A percentile compares a stretch with the other conserved stretches of the same genome.
Evolutionary conservation across 2,888 invertebrate species (phyloP).

Genomic region (Lamproptera curius): DNA sequence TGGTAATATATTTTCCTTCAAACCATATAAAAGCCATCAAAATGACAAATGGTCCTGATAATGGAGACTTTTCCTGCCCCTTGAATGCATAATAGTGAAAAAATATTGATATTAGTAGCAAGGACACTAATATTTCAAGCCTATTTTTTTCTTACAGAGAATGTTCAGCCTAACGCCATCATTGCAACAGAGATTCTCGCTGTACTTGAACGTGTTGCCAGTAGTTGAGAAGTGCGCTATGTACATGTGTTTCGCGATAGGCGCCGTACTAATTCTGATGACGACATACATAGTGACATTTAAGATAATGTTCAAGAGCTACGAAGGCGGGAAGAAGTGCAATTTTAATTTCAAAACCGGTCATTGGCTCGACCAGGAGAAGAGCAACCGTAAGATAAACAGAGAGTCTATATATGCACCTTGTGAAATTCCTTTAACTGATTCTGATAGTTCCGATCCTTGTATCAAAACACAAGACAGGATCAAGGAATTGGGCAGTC

Average conservation of each 20-base stretch:
- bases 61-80: too few relatives aligned
- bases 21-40: too few relatives aligned
- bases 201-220: conserved; percentile 86
- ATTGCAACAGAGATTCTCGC: conserved; percentile 80
- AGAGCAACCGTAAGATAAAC: conserved; percentile 25
- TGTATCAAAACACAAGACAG: conserved; percentile 38
- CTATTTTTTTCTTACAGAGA: conserved; percentile 78
- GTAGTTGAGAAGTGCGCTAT: conserved; percentile 75
- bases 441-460: conserved; percentile 42
- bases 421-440: conserved; percentile 59
- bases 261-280: conserved; percentile 69
- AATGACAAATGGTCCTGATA: too few relatives aligned
- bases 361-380: conserved; percentile 40
- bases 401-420: conserved; percentile 51
- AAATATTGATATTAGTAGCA: too few relatives aligned
- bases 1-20: too few relatives aligned
- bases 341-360: conserved; percentile 40
- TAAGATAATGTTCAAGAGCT: conserved; percentile 64
- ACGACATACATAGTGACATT: conserved; percentile 65
- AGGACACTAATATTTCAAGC: too few relatives aligned
- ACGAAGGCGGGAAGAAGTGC: conserved; percentile 36
- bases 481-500: conserved; percentile 49
- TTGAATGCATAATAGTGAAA: too few relatives aligned
- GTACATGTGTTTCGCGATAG: conserved; percentile 75
- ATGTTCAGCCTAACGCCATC: conserved; percentile 82